These are phyloP conservation scores for Pseudoips prasinana DNA, from an alignment of 2,888 invertebrate genomes.

Conservation along the genomic window DNA sequence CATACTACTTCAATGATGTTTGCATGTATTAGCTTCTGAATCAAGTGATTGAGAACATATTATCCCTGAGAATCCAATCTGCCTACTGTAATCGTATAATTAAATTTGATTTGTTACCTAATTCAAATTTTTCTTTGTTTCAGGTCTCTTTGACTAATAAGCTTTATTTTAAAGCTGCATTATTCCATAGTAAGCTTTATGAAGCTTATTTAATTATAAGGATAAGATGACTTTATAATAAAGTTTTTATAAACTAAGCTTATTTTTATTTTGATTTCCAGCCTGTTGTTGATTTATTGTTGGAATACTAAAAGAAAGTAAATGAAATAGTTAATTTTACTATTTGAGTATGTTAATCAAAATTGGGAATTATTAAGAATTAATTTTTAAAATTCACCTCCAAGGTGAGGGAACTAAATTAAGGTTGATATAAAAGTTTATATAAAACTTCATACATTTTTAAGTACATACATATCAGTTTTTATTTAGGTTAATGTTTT, in stretches of 20 bases:
- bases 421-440: too few relatives aligned
- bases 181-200: slow-evolving; percentile 73
- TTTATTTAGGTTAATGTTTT: too few relatives aligned
- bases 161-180: slow-evolving; percentile 66
- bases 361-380: too few relatives aligned
- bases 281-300: too few relatives aligned
- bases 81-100: not conserved
- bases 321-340: too few relatives aligned
- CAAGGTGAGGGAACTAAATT: too few relatives aligned
- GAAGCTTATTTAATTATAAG: slow-evolving; percentile 75
- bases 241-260: slow-evolving; percentile 40
- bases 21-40: slow-evolving; percentile 84
- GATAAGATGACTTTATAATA: slow-evolving; percentile 63
- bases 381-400: too few relatives aligned
- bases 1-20: slow-evolving; percentile 78
- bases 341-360: too few relatives aligned
- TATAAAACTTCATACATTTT: too few relatives aligned
- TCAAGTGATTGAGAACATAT: slow-evolving; percentile 53
- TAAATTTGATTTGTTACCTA: not conserved
- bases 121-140: slow-evolving; percentile 61
- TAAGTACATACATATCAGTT: too few relatives aligned
- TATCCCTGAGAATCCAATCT: slow-evolving; percentile 47
- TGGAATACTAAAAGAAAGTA: too few relatives aligned
- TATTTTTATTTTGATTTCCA: slow-evolving; percentile 14
- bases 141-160: slow-evolving; percentile 89